These are phyloP conservation scores for Heteronetta atricapilla DNA, from an alignment of 2,113 vertebrate species.

Conservation along the genomic window DNA sequence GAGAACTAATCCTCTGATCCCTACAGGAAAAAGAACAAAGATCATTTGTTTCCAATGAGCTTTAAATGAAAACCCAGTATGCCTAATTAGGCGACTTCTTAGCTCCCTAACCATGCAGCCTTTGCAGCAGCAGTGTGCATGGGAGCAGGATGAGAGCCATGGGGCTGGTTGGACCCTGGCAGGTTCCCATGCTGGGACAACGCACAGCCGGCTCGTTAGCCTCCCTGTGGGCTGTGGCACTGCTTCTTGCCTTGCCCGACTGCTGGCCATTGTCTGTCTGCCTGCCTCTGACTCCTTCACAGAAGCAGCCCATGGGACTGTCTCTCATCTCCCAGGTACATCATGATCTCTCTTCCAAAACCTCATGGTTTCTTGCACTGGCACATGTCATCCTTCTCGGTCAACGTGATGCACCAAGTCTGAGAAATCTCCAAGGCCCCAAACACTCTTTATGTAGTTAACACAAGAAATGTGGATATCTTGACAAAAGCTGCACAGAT, in stretches of 20 bases:
- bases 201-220: not conserved
- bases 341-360: not conserved
- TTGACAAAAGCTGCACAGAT: not conserved
- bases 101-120: not conserved
- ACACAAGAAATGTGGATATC: not conserved
- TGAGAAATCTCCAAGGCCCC: not conserved
- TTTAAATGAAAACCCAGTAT: slow-evolving; percentile 30
- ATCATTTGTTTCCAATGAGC: slow-evolving; percentile 6
- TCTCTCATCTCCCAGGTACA: not conserved
- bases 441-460: not conserved
- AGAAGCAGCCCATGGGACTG: not conserved
- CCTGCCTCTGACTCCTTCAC: not conserved
- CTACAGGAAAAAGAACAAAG: slow-evolving; percentile 38
- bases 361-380: not conserved
- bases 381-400: not conserved
- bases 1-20: slow-evolving; percentile 1
- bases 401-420: not conserved
- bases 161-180: not conserved
- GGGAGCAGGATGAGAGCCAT: not conserved
- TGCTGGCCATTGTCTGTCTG: not conserved
- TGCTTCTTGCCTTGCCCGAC: not conserved
- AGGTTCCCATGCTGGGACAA: not conserved
- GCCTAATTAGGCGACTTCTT: not conserved
- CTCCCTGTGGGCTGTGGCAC: accelerated
- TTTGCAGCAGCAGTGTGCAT: not conserved